Evolutionary conservation across 2,797 vertebrate species (phyloP), one percentile per base, ranked within the genome.

Genomic region (Bryconaethiops microstoma): DNA sequence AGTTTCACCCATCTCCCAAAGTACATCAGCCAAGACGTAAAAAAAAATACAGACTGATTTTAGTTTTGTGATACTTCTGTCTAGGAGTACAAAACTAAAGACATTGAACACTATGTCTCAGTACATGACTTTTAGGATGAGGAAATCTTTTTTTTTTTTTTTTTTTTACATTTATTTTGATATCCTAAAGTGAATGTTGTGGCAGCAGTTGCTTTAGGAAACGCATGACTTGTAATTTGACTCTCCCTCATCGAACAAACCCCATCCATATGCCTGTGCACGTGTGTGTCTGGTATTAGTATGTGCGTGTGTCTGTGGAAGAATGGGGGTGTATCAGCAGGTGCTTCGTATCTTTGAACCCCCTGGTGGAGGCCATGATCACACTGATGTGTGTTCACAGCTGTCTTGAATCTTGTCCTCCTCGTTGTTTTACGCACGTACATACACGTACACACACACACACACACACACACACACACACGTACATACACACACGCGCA

Each of bases 271-370:
- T 82, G 54, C 23, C 70, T 85, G 23, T 0, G 0, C 77, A 83
- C 81, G 76, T 83, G 82, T 83, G 86, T 87, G 76, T 82, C 40
- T 13, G 70, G 17, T 8, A 16, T 50, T 63, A 78, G 54, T 54
- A 29, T 74, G 63, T 78, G 78, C 45, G 35, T 42, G 78, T 48
- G 48, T 40, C 54, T 78, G 73, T 65, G 52, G 5, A 76, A 82
- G 84, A 85, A 79, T 71, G 74, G 76, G 82, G 39, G 50, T 64
- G 59, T 74, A 82, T 78, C 62, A 78, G 87, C 89, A 81, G 65
- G 83, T 88, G 88, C 86, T 89, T 89, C 89, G 86, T 91, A 89
- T 88, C 83, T 0, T 25, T 57, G 64, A 86, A 83, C 57, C 81
- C 69, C 82, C 74, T 80, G 82, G 59, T 25, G 14, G 85, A 83